Percentiles rank a stretch among this genome's conserved stretches.
Evolutionary conservation across 2,113 vertebrate species (phyloP).

Genomic region (Epinephelus moara): DNA sequence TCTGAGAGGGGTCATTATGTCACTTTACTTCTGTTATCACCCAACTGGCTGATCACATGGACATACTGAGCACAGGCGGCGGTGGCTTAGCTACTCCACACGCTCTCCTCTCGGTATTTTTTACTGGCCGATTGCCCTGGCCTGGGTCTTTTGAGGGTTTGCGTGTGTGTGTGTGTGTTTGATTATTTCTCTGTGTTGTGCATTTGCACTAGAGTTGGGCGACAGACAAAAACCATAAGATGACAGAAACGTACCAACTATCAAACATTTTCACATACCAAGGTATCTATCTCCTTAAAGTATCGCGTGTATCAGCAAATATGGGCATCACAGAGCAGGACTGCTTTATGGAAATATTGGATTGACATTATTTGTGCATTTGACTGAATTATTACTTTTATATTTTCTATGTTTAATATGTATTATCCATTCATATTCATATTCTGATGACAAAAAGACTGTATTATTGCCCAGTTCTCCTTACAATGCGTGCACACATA

Average conservation of each 20-base stretch:
- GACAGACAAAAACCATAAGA: neutral
- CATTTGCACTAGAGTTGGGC: neutral
- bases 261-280: neutral
- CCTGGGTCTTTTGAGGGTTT: neutral
- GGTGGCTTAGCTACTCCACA: constrained; percentile 33
- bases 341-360: neutral
- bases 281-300: neutral
- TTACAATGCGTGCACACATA: neutral
- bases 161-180: neutral
- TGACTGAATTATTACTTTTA: neutral
- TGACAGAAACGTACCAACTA: neutral
- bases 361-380: neutral
- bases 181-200: neutral
- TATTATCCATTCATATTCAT: neutral
- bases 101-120: constrained; percentile 25
- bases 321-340: neutral
- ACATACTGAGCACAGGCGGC: constrained; percentile 16
- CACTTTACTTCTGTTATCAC: constrained; percentile 43
- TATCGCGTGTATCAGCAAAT: neutral
- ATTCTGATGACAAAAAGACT: neutral
- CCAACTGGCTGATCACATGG: constrained; percentile 11
- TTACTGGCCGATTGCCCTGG: constrained; percentile 40
- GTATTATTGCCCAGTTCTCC: neutral
- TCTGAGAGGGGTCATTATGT: constrained; percentile 36
- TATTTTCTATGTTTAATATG: neutral